Conservation (phyloP, 2,888 invertebrate species). For the Mycalesis mineus region DNA sequence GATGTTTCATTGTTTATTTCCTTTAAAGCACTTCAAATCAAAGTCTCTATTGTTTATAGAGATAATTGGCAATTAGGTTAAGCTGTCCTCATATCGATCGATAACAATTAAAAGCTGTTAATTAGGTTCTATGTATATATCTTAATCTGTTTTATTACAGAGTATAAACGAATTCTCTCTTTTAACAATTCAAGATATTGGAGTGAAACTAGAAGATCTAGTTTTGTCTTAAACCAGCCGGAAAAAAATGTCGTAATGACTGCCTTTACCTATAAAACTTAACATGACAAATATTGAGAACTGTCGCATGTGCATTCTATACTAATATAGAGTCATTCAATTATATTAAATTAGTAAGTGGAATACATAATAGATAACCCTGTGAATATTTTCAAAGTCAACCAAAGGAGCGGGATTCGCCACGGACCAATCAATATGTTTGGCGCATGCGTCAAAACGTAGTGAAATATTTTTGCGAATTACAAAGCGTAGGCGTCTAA, state of each 20-base stretch:
- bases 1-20: not conserved
- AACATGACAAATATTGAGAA: too few species aligned
- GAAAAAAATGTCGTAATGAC: too few species aligned
- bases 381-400: conserved; percentile 21
- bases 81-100: not conserved
- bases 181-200: too few species aligned
- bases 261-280: too few species aligned
- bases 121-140: too few species aligned
- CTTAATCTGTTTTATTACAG: too few species aligned
- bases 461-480: conserved; percentile 27
- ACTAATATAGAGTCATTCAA: too few species aligned
- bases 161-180: too few species aligned
- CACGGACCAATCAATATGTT: conserved; percentile 65
- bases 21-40: not conserved
- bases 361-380: conserved; percentile 8
- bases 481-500: conserved; percentile 44
- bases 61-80: not conserved
- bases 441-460: conserved; percentile 69
- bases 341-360: not conserved
- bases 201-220: too few species aligned
- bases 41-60: not conserved
- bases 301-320: too few species aligned
- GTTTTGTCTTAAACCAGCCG: too few species aligned
- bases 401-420: conserved; percentile 38
- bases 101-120: too few species aligned